Percentiles rank a stretch among this genome's conserved stretches.
These are phyloP conservation scores for Cheilosia urbana DNA, from an alignment of 2,888 invertebrate genomes.

Conservation along the genomic window DNA sequence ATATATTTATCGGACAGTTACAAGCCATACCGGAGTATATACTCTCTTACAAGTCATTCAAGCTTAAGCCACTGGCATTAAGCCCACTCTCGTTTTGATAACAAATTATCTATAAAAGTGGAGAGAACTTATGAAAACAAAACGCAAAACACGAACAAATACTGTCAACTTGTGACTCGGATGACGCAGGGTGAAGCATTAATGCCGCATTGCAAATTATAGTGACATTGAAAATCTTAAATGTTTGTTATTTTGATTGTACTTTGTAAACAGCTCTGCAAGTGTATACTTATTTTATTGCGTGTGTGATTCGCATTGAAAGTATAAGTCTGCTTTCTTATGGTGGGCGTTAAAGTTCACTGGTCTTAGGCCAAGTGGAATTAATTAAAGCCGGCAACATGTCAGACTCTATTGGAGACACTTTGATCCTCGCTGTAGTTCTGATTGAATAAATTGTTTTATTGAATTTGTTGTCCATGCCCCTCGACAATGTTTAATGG, in stretches of 20 bases:
- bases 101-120: background rate
- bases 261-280: too few relatives aligned
- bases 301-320: background rate
- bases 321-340: background rate
- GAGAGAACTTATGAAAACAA: background rate
- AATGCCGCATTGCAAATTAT: constrained; percentile 18
- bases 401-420: background rate
- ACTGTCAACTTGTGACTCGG: background rate
- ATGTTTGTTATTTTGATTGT: background rate
- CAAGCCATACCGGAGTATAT: too few relatives aligned
- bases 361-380: constrained; percentile 27
- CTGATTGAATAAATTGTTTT: constrained; percentile 59
- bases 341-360: constrained; percentile 16
- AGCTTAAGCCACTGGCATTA: background rate
- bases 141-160: background rate
- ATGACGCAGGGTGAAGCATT: background rate
- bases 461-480: constrained; percentile 53
- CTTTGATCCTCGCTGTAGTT: constrained; percentile 45
- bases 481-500: constrained; percentile 5
- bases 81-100: background rate
- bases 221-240: background rate
- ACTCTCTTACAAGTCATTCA: background rate
- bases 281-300: too few relatives aligned
- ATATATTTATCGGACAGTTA: background rate
- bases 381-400: constrained; percentile 20